Evolutionary conservation across 2,113 vertebrate genomes (phyloP), one percentile per base, ranked within the genome.

Genomic region (Oncorhynchus kisutch): DNA sequence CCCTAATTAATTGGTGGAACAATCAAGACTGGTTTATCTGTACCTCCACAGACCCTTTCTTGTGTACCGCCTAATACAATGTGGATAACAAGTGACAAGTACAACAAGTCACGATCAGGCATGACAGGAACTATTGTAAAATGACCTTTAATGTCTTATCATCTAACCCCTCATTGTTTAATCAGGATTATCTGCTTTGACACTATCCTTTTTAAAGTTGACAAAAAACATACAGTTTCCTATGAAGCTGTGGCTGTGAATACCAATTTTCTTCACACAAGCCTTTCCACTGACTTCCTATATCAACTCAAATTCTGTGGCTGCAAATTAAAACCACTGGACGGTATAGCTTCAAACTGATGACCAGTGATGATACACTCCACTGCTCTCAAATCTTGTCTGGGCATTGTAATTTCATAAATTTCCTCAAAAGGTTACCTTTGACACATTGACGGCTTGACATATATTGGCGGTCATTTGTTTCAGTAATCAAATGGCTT

Each of bases 381-480:
- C 4, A 45, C 4, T 69, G 31, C 34, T 67, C 65, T 67, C 13
- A 67, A 45, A 39, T 34, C 34, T 3, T 31, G 29, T 29, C 16
- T 31, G 5, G 66, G 29, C 27, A n/a, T 31, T 67, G 5, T 3
- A 69, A 69, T 69, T 45, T 69, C 31, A 11, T 69, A 69, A 1
- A 45, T 69, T 69, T 39, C 34, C 31, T 69, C 65, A 67, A 83
- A 90, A 87, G 87, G 84, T 90, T 88, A 83, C 78, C 8, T 75
- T 80, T 86, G 82, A 89, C 87, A 86, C 71, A 71, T 75, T 81
- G 86, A 87, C 82, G 82, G 75, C 75, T 85, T 89, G 85, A 88
- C 70, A 77, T 82, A 84, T 85, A 45, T 78, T 71, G 71, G 57
- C 81, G 86, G 81, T 88, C 85, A 57, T 67, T 59, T 78, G 72